Evolutionary conservation across 2,888 invertebrate genomes (phyloP), one percentile per base, ranked within the genome.

Genomic region (Strigamia transsilvanica): DNA sequence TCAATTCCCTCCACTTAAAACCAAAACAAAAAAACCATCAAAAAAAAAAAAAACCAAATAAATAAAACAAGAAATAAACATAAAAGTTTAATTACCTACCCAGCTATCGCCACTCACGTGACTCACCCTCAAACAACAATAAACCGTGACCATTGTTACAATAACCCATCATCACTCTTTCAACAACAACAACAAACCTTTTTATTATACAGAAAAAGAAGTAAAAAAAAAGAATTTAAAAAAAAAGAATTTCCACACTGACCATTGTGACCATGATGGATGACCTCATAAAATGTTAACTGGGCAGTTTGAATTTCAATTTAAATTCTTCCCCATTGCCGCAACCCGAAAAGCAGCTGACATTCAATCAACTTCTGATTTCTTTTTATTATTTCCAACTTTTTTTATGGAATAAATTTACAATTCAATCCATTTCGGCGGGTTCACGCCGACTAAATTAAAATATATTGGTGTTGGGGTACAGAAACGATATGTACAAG

Each of bases 221-320:
- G n/a, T n/a, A 51, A 61, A 61, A 61, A 61, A 46, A 46, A 46
- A 46, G 12, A 46, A 46, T 12, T 13, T 7, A 61, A 10, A 21
- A 18, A 15, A 12, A 18, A 15, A 2, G 21, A 5, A 66, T 66
- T 66, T 66, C 61, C 61, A 66, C 61, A 66, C 61, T 66, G 61
- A 66, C 61, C 61, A 66, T 66, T 66, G 61, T 66, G 21, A 23
- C 18, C 61, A 23, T 66, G 61, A 66, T 66, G 61, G 61, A 66
- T 66, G 61, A 66, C 61, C 61, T 66, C 61, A 23, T 66, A 66
- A 66, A 66, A n/a, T 66, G 21, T 66, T 66, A 66, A 66, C 61
- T 66, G 61, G 61, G 61, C 61, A 66, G 61, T 66, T 66, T 66
- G 61, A 66, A 66, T 66, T 66, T 66, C 61, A 66, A 66, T 66